Evolutionary conservation across 2,888 invertebrate species (phyloP).

Genomic region (Exephanes ischioxanthus): DNA sequence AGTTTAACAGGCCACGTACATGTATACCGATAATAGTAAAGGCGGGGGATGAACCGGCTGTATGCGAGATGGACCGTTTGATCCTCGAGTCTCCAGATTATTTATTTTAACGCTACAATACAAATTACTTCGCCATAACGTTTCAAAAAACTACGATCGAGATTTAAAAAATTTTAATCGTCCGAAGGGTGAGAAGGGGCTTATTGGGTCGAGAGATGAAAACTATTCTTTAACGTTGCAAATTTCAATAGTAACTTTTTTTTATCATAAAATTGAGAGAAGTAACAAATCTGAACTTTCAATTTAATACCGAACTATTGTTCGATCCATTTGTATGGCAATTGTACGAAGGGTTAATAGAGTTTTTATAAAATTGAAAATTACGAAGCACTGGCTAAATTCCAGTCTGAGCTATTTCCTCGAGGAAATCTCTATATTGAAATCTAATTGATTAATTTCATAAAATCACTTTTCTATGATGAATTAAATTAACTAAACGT

Average conservation of each 20-base stretch:
- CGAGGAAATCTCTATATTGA: not conserved
- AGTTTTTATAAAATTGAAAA: not conserved
- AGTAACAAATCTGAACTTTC: not conserved
- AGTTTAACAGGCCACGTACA: slow-evolving; percentile 14
- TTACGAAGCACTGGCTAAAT: not conserved
- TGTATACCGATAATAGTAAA: not conserved
- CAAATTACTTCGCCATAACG: not conserved
- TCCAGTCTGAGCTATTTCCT: not conserved
- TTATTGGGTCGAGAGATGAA: not conserved
- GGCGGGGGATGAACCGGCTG: not conserved
- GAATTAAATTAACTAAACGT: not conserved
- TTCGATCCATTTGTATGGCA: not conserved
- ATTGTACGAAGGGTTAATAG: not conserved
- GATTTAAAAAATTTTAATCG: not conserved
- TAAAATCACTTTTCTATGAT: not conserved
- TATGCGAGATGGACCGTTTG: slow-evolving; percentile 14
- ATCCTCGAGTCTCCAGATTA: slow-evolving; percentile 13
- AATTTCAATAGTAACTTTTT: not conserved
- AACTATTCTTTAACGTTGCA: not conserved
- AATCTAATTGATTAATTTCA: not conserved
- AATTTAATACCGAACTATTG: not conserved
- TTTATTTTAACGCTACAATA: slow-evolving; percentile 14
- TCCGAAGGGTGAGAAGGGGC: not conserved
- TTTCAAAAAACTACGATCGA: not conserved
- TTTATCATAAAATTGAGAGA: not conserved